Percentiles rank a stretch among this genome's conserved stretches.
Evolutionary conservation across 2,888 invertebrate species (phyloP).

Genomic region (Brachynemurus nebulosus): DNA sequence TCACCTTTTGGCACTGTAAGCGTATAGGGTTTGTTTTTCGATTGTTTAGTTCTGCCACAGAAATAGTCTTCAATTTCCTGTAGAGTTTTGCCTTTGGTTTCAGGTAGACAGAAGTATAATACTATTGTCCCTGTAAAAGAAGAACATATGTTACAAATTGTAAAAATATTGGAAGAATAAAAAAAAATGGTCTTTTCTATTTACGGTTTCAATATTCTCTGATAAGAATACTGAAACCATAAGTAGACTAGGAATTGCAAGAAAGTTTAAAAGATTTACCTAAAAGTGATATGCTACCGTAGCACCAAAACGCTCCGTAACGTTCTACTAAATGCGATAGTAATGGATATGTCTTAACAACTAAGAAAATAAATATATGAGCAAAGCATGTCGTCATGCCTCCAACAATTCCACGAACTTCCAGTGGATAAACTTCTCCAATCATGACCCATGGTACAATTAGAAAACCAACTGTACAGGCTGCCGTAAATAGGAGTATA

Average conservation of each 20-base stretch:
- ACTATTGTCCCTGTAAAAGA: slow-evolving; percentile 37
- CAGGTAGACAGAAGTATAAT: slow-evolving; percentile 50
- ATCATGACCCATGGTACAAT: slow-evolving; percentile 63
- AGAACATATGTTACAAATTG: neutral
- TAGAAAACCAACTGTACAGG: slow-evolving; percentile 50
- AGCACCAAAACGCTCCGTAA: slow-evolving; percentile 47
- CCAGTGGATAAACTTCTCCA: slow-evolving; percentile 57
- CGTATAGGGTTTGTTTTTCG: slow-evolving; percentile 29
- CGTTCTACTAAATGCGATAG: slow-evolving; percentile 35
- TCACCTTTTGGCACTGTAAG: slow-evolving; percentile 3
- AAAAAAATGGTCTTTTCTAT: too few relatives aligned
- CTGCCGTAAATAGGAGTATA: slow-evolving; percentile 44
- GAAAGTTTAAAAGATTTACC: slow-evolving; percentile 30
- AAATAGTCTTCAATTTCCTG: slow-evolving; percentile 61
- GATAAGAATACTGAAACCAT: too few relatives aligned
- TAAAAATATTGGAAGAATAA: too few relatives aligned
- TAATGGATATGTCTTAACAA: slow-evolving; percentile 51
- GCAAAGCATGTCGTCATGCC: slow-evolving; percentile 52
- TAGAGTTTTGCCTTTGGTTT: slow-evolving; percentile 50
- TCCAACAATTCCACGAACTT: slow-evolving; percentile 49
- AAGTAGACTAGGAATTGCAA: too few relatives aligned
- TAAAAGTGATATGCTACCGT: slow-evolving; percentile 43
- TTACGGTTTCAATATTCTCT: too few relatives aligned
- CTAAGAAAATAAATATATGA: slow-evolving; percentile 48
- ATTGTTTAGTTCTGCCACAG: slow-evolving; percentile 42